Base-by-base conservation (phyloP, 2,797 vertebrate species). In the Ctenopoma kingsleyae region DNA sequence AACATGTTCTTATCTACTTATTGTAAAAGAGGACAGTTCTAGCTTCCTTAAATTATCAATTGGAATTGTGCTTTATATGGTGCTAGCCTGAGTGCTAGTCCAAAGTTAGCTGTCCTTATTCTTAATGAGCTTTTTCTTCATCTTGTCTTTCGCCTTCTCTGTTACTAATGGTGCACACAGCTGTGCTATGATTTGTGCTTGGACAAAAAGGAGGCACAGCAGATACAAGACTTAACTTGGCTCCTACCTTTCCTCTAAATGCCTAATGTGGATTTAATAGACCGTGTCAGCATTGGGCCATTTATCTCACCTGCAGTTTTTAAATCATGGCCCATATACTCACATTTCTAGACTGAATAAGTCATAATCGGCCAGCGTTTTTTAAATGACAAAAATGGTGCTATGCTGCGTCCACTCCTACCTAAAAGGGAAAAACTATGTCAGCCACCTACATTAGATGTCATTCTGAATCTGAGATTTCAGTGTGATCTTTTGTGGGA, bases 221-320 rank as follows among this genome's bases (percentile, higher is more conserved):
- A 78, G 60, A 63, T 66, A 38, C 7, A 51, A 3, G 58, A 41
- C 46, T 76, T 7, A 49, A 43, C 67, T 48, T 44, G 52, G 41
- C 51, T 46, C 15, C n/a, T 23, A 12, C 17, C 23, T 63, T 80
- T 71, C 20, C 22, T 69, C 57, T 58, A 27, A 71, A 63, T 32
- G 48, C 20, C 30, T 57, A 36, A 63, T 76, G 43, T 27, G 9
- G 35, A 23, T 62, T 82, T 69, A 78, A 65, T 65, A 59, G 66
- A 53, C 47, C 60, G 23, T 57, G 38, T 70, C 54, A 47, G 36
- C 8, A 19, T 7, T 53, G 23, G 5, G 25, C 41, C 53, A 55
- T 63, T 64, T 71, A n/a, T 70, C 30, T 78, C 50, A 68, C 41
- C 49, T 76, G 36, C 57, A 68, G 25, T 7, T 3, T 71, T 71